Conservation (phyloP, 2,113 vertebrate genomes). For the Dicaeum eximium region DNA sequence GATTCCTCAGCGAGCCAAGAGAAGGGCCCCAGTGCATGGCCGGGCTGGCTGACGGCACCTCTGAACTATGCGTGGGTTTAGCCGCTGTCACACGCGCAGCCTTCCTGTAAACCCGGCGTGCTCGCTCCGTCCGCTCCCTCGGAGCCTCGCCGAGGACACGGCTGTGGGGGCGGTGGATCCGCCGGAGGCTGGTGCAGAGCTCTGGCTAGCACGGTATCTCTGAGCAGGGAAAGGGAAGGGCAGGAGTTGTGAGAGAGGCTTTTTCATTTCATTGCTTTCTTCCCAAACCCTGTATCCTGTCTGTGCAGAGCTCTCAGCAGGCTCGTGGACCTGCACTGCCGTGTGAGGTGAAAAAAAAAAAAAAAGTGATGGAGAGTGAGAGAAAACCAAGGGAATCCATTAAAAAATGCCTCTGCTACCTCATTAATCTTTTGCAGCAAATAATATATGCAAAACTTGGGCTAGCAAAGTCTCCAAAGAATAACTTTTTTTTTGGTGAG, state of each 20-base stretch:
- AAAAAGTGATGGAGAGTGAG: neutral
- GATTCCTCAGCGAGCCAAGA: neutral
- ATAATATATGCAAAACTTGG: conserved; percentile 67
- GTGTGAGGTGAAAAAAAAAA: neutral
- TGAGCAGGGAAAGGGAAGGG: neutral
- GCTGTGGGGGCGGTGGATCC: neutral
- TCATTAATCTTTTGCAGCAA: conserved; percentile 73
- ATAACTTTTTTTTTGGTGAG: conserved; percentile 63
- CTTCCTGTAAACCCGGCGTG: neutral
- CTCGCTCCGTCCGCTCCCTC: accelerated
- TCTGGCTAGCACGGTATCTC: neutral
- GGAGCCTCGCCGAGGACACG: accelerated
- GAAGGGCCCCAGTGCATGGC: neutral
- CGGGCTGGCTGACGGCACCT: conserved; percentile 7
- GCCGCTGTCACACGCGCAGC: neutral
- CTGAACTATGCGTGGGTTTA: neutral
- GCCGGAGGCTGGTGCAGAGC: neutral
- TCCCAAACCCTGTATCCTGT: neutral
- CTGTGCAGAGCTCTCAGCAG: conserved; percentile 27
- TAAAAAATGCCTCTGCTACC: conserved; percentile 68
- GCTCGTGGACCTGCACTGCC: conserved; percentile 11
- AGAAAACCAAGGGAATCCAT: conserved; percentile 66
- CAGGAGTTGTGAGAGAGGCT: neutral
- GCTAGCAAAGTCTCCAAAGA: conserved; percentile 67
- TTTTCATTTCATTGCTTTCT: neutral